Conservation (phyloP, 2,113 vertebrate species). For the Sprattus sprattus region DNA sequence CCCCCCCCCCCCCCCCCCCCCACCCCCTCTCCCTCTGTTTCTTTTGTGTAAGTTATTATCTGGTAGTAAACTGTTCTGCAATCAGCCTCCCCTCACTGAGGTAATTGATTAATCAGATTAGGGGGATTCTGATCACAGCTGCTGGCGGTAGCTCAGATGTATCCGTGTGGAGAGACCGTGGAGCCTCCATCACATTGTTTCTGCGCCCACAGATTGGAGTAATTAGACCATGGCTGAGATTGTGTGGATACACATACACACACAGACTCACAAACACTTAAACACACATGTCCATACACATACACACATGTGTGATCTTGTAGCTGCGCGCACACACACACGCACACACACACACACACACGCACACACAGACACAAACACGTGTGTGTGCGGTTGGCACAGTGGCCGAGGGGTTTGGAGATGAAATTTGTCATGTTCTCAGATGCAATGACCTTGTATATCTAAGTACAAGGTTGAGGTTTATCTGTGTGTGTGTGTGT, state of each 20-base stretch:
- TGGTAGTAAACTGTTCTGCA: slow-evolving; percentile 59
- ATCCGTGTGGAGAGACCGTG: slow-evolving; percentile 31
- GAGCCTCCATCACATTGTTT: slow-evolving; percentile 63
- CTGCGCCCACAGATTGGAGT: slow-evolving; percentile 46
- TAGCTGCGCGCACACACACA: not conserved
- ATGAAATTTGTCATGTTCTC: not conserved
- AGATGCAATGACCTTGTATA: not conserved
- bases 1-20: slow-evolving; percentile 30
- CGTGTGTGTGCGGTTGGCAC: not conserved
- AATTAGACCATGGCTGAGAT: slow-evolving; percentile 70
- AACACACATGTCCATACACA: not conserved
- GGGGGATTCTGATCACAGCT: slow-evolving; percentile 72
- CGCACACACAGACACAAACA: not conserved
- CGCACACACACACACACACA: not conserved
- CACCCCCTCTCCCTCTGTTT: not conserved
- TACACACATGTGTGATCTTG: not conserved
- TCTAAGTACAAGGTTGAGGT: not conserved
- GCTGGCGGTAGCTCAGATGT: slow-evolving; percentile 13
- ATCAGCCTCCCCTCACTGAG: slow-evolving; percentile 67
- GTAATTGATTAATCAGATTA: slow-evolving; percentile 74
- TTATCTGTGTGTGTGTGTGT: too few species aligned
- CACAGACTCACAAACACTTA: slow-evolving; percentile 32
- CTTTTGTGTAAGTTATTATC: not conserved
- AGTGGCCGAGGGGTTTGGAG: not conserved
- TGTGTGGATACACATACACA: slow-evolving; percentile 53